Evolutionary conservation across 2,888 invertebrate species (phyloP), one percentile per base, ranked within the genome.

Genomic region (Harpagoxenus sublaevis): DNA sequence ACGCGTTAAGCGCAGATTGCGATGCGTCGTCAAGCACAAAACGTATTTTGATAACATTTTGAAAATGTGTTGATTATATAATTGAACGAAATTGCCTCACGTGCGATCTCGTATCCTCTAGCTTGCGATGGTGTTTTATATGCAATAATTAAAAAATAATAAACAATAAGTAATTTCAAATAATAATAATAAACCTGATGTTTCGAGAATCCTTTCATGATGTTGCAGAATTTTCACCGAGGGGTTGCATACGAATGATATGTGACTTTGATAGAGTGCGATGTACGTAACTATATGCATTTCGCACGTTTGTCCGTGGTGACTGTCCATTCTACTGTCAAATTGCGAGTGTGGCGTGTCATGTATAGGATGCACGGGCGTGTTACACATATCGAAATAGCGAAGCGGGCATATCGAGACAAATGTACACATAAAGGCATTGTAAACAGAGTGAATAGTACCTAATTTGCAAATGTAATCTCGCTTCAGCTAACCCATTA

Each of bases 271-370:
- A 66, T 66, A n/a, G 3, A 12, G 10, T 65, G 12, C 31, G 23
- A 45, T 55, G 10, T 15, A 35, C 28, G 23, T 28, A 70, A 8
- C 23, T 9, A 53, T 28, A 42, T 60, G 35, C 60, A 48, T 39
- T 70, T 55, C 48, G 8, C 23, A 48, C 48, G 12, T 60, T 57
- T 60, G n/a, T 78, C n/a, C 53, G 8, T 31, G 70, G 18, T 60
- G 35, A 48, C 60, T 28, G 48, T 79, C 45, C 48, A 70, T 18
- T 70, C 28, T 39, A 39, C 85, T 85, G 88, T 86, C 84, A 83
- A 88, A 86, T 89, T 73, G 84, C 65, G 85, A 86, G 31, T 65
- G 60, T 68, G 66, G 71, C 73, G 82, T 85, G 88, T 89, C 81
- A 81, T 68, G 75, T 86, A 84, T 66, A 57, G 70, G 35, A 65